Evolutionary conservation across 2,888 invertebrate species (phyloP).

Genomic region (Dendrolimus pini): DNA sequence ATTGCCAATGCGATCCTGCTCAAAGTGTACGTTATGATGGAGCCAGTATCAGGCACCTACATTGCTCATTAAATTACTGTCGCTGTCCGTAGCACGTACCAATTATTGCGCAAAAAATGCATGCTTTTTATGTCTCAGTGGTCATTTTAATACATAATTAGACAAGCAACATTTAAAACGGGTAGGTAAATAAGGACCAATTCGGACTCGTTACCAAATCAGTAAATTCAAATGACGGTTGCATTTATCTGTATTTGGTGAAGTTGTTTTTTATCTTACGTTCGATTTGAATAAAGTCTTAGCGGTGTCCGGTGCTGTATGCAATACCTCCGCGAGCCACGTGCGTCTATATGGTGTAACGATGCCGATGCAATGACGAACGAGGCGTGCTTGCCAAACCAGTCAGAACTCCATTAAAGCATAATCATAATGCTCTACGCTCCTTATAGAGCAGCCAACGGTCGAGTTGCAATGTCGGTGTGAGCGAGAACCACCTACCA

Average conservation of each 20-base stretch:
- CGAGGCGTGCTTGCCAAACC: slow-evolving; percentile 37
- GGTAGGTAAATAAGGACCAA: slow-evolving; percentile 34
- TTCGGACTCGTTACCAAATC: slow-evolving; percentile 42
- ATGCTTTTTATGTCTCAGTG: no score
- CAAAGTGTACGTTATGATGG: slow-evolving; percentile 39
- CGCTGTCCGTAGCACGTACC: no score
- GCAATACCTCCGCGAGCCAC: slow-evolving; percentile 44
- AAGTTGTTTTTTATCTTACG: slow-evolving; percentile 33
- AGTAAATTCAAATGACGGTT: slow-evolving; percentile 42
- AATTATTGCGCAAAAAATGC: no score
- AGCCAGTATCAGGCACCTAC: slow-evolving; percentile 19
- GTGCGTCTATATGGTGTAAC: slow-evolving; percentile 43
- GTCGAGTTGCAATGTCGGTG: slow-evolving; percentile 24
- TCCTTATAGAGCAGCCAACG: slow-evolving; percentile 39
- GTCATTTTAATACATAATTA: slow-evolving; percentile 6
- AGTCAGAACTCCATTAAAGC: slow-evolving; percentile 41
- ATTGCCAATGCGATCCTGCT: slow-evolving; percentile 48
- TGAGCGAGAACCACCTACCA: slow-evolving; percentile 40
- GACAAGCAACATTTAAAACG: slow-evolving; percentile 1
- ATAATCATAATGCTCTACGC: slow-evolving; percentile 40
- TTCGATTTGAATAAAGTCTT: slow-evolving; percentile 57
- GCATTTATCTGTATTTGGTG: slow-evolving; percentile 36
- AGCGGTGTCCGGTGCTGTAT: slow-evolving; percentile 48
- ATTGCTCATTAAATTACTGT: background rate
- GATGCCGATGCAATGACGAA: slow-evolving; percentile 44